Percentiles rank a stretch among this genome's conserved stretches.
Evolutionary conservation across 2,797 vertebrate genomes (phyloP).

Genomic region (Esox lucius): DNA sequence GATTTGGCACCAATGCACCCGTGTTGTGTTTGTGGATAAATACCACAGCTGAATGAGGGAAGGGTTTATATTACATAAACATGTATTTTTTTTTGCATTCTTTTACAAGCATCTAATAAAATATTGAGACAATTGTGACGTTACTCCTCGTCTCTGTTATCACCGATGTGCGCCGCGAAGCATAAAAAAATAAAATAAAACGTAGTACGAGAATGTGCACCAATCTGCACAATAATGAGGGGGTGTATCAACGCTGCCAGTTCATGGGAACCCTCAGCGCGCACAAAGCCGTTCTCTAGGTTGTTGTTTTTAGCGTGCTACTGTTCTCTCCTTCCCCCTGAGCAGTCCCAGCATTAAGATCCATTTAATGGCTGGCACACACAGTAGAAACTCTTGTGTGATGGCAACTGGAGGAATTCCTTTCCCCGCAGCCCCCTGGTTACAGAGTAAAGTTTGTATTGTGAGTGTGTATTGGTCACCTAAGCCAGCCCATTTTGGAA

Average conservation of each 20-base stretch:
- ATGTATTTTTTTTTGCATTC: not conserved
- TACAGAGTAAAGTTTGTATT: not conserved
- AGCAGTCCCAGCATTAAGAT: slow-evolving; percentile 12
- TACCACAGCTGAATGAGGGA: not conserved
- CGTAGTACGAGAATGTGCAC: not conserved
- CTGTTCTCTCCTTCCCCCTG: not conserved
- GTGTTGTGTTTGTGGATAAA: not conserved
- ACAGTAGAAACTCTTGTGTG: slow-evolving; percentile 20
- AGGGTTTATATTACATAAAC: not conserved
- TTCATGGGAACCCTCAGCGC: not conserved
- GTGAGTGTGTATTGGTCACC: slow-evolving; percentile 35
- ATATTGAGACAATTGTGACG: not conserved
- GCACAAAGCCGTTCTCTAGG: not conserved
- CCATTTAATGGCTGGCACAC: slow-evolving; percentile 16
- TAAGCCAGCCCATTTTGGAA: slow-evolving; percentile 31
- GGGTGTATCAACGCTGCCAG: not conserved
- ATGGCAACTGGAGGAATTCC: slow-evolving; percentile 6
- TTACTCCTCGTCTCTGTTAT: not conserved
- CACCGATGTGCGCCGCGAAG: not conserved
- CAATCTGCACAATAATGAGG: not conserved
- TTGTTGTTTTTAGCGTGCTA: not conserved
- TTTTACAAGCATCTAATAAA: not conserved
- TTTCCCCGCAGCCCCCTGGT: not conserved
- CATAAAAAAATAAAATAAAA: not conserved
- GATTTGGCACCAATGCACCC: not conserved